Conservation (phyloP, 2,888 invertebrate species). For the Chrysodeixis includens region DNA sequence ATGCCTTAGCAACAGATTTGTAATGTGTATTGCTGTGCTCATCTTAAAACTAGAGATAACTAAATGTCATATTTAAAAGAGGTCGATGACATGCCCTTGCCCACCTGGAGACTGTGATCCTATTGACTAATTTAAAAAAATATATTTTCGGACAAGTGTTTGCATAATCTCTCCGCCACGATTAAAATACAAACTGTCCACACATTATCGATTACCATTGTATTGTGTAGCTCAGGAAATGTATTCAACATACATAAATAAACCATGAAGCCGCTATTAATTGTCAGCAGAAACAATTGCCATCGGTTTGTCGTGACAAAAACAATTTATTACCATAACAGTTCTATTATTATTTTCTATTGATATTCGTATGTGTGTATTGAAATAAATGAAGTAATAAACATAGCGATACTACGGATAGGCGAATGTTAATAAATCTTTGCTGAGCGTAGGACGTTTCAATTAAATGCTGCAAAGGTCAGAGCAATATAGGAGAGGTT, state of each 20-base stretch:
- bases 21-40: too few relatives aligned
- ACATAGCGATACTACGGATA: neutral
- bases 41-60: too few relatives aligned
- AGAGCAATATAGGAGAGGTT: neutral
- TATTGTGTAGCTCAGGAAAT: neutral
- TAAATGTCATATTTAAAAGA: too few relatives aligned
- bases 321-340: neutral
- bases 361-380: neutral
- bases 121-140: too few relatives aligned
- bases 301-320: neutral
- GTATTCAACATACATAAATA: neutral
- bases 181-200: too few relatives aligned
- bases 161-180: too few relatives aligned
- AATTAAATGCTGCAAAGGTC: neutral
- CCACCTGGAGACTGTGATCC: too few relatives aligned
- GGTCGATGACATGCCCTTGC: too few relatives aligned
- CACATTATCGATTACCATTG: too few relatives aligned
- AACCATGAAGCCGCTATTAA: neutral
- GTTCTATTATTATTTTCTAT: too few relatives aligned
- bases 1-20: neutral
- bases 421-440: constrained; percentile 1
- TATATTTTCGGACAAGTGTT: too few relatives aligned
- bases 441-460: neutral
- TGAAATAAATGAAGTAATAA: constrained; percentile 4
- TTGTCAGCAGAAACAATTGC: neutral